Conservation (phyloP, 2,888 invertebrate genomes). For the Erebia palarica region DNA sequence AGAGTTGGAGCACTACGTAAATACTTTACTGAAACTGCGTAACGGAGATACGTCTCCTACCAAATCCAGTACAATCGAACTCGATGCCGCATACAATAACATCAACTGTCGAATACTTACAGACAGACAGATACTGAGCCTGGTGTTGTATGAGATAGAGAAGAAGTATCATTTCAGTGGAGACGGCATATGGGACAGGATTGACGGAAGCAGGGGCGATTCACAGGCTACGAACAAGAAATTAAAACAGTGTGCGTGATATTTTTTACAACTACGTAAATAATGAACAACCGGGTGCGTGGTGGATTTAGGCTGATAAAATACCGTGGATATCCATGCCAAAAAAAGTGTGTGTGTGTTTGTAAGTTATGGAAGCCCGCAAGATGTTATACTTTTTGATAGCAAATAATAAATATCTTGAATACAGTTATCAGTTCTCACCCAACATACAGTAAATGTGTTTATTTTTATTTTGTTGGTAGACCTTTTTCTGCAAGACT, state of each 20-base stretch:
- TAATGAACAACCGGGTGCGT: no score
- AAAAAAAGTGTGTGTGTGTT: no score
- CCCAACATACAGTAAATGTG: no score
- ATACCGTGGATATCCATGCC: no score
- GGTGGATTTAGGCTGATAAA: no score
- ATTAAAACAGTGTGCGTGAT: conserved; percentile 25
- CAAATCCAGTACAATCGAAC: conserved; percentile 31
- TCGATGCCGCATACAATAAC: conserved; percentile 53
- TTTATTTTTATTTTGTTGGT: no score
- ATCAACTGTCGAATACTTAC: conserved; percentile 56
- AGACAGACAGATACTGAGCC: conserved; percentile 82
- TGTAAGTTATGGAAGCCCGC: no score
- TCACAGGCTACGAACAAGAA: conserved; percentile 37
- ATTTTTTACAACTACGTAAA: no score
- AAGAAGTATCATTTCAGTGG: conserved; percentile 88
- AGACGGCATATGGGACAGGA: conserved; percentile 85
- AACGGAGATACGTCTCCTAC: conserved; percentile 38
- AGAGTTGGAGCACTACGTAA: conserved; percentile 60
- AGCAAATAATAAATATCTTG: no score
- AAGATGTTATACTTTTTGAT: no score
- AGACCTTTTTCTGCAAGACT: no score
- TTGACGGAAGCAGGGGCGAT: conserved; percentile 53
- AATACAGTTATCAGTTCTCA: no score
- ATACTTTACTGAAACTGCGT: conserved; percentile 51
- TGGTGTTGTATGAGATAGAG: conserved; percentile 88